Evolutionary conservation across 2,888 invertebrate genomes (phyloP), one percentile per base, ranked within the genome.

Genomic region (Ypsolopha scabrella): DNA sequence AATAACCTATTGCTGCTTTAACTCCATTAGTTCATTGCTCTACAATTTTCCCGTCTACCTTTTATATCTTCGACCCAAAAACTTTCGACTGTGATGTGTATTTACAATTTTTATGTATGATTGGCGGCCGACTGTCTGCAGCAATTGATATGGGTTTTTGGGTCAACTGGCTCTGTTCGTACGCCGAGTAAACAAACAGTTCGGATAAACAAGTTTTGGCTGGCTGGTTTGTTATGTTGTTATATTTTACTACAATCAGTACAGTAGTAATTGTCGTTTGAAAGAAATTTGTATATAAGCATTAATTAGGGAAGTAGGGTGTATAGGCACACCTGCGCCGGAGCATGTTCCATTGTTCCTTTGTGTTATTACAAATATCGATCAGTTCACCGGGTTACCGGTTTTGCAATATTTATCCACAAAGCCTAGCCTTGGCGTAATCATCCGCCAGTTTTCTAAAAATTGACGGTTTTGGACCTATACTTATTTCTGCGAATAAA

Each of bases 381-480:
- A 57, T 55, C 58, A 56, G 62, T 63, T 63, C 62, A 56, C 52
- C 53, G 54, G 60, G 63, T 64, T 62, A 65, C 59, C 54, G 65
- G 55, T 70, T 65, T 68, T 61, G 67, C 63, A 70, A 71, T 78
- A 70, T 76, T 74, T 71, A 72, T 63, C 62, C 64, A 68, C 63
- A 65, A 58, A 60, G 57, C 53, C 54, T 58, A 59, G 14, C 56
- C 57, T 62, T 70, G 71, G 58, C 62, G 67, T 75, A 75, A 77
- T 75, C 74, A 73, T 71, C 72, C 71, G 69, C 62, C 61, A 63
- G 60, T 67, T 61, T 64, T 64, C 66, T 64, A 54, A 61, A 67
- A 67, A 68, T 69, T 64, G 63, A 60, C 58, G 60, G 58, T 56
- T 49, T 54, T 9, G 41, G 13, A 41, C 41, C 41, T 11, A 9